Evolutionary conservation across 2,888 invertebrate species (phyloP), one percentile per base, ranked within the genome.

Genomic region (Lumbricus terrestris): DNA sequence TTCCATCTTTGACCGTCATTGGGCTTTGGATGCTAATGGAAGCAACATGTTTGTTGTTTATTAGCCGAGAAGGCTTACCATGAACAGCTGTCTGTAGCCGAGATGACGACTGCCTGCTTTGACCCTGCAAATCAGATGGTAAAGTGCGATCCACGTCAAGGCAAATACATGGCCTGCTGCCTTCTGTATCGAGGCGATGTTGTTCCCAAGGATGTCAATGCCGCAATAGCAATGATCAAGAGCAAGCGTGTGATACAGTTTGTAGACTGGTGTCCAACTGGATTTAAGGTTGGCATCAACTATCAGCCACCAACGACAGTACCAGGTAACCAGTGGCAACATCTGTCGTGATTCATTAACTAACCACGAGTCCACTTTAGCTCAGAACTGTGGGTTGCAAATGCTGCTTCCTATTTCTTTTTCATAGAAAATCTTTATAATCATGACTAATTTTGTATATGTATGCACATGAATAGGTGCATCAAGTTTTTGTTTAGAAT

Each of bases 131-230:
- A 85, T 34, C 85, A 85, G 34, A 85, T 85, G 85, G 85, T 85
- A 1, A 85, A 85, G 85, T 85, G 85, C 35, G 85, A 85, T 85
- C 85, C 85, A 85, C 85, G 85, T 16, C 85, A 85, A 23, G 85
- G 85, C 85, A 85, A 85, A 33, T 85, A 85, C 85, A 85, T 85
- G 85, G 85, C 85, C 16, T 85, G 85, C 85, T 85, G 85, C 37
- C 97, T 98, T 97, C 96, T 98, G 96, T 98, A 98, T 96, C 94
- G 98, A 94, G 98, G 98, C 91, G 98, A 98, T 95, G 98, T 98
- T 91, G 98, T 98, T 16, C 98, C 98, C 91, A 98, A 98, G 96
- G 98, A 94, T 88, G 94, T 94, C 91, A 92, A 93, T 88, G 97
- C 97, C 0, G 96, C 97, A 92, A 94, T 94, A 91, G 94, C 94